A percentile compares a stretch with the other conserved stretches of the same genome.
Evolutionary conservation across 1,140 invertebrate genomes (phyloP).

Genomic region (Probaryconus sp.): DNA sequence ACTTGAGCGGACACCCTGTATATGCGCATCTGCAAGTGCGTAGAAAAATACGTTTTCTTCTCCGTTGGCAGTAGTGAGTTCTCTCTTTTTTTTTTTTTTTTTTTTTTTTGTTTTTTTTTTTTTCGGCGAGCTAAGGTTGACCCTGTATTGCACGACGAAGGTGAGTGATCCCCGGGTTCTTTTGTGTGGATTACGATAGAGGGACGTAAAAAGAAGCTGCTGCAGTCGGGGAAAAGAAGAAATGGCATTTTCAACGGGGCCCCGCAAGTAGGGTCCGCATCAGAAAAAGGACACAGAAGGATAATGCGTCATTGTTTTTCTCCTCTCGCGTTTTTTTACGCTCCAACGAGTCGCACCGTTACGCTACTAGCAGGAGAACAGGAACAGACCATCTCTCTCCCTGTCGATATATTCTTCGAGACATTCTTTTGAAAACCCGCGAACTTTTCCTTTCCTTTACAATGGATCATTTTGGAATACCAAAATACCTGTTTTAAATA

Average conservation of each 20-base stretch:
- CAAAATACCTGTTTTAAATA: too few relatives aligned
- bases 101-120: neutral
- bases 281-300: conserved; percentile 7
- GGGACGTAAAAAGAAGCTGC: conserved; percentile 27
- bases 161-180: conserved; percentile 9
- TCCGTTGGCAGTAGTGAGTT: conserved; percentile 1
- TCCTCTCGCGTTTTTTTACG: conserved; percentile 29
- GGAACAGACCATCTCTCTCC: conserved; percentile 20
- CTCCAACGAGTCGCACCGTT: conserved; percentile 7
- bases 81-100: conserved; percentile 2
- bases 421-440: too few relatives aligned
- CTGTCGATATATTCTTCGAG: neutral
- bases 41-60: too few relatives aligned
- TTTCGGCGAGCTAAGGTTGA: conserved; percentile 1
- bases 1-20: too few relatives aligned
- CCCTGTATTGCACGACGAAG: neutral
- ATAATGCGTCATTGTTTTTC: conserved; percentile 53
- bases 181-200: conserved; percentile 34
- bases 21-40: too few relatives aligned
- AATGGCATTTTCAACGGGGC: conserved; percentile 20
- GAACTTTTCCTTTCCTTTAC: too few relatives aligned
- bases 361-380: neutral
- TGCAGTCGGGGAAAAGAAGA: conserved; percentile 22
- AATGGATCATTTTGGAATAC: too few relatives aligned
- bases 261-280: neutral